Conservation (phyloP, 2,113 vertebrate species). For the Myrmecobius fasciatus region DNA sequence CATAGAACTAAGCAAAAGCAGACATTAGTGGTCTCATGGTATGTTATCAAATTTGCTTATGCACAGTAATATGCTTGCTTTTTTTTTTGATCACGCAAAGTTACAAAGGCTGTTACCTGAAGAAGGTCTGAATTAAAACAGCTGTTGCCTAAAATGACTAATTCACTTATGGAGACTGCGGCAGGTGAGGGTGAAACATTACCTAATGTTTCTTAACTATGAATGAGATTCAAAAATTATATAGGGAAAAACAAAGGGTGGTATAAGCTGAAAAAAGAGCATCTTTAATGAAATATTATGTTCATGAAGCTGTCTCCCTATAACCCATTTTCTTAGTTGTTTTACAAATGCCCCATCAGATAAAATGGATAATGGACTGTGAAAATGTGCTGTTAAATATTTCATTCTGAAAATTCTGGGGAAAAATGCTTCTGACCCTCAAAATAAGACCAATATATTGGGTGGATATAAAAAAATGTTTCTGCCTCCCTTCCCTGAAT, state of each 20-base stretch:
- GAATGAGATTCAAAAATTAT: slow-evolving; percentile 45
- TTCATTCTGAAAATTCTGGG: background rate
- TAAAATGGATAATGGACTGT: slow-evolving; percentile 15
- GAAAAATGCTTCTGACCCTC: background rate
- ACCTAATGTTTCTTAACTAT: slow-evolving; percentile 40
- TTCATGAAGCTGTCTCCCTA: slow-evolving; percentile 40
- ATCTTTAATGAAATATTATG: slow-evolving; percentile 54
- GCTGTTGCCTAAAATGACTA: slow-evolving; percentile 31
- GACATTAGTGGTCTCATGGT: background rate
- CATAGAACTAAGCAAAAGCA: slow-evolving; percentile 56
- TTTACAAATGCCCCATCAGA: slow-evolving; percentile 46
- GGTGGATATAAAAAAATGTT: background rate
- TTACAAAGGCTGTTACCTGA: slow-evolving; percentile 43
- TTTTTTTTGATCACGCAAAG: slow-evolving; percentile 47
- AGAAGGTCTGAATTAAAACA: slow-evolving; percentile 44
- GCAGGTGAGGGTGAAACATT: slow-evolving; percentile 41
- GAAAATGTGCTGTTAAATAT: background rate
- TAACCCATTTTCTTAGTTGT: slow-evolving; percentile 48
- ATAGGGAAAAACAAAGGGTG: slow-evolving; percentile 26
- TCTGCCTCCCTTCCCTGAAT: background rate
- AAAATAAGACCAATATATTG: background rate
- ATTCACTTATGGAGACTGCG: slow-evolving; percentile 53
- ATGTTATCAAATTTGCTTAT: slow-evolving; percentile 8
- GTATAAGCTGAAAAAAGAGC: slow-evolving; percentile 56
- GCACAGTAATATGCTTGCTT: background rate